These are phyloP conservation scores for Tribolium madens DNA, from an alignment of 1,140 invertebrate genomes.

Conservation along the genomic window DNA sequence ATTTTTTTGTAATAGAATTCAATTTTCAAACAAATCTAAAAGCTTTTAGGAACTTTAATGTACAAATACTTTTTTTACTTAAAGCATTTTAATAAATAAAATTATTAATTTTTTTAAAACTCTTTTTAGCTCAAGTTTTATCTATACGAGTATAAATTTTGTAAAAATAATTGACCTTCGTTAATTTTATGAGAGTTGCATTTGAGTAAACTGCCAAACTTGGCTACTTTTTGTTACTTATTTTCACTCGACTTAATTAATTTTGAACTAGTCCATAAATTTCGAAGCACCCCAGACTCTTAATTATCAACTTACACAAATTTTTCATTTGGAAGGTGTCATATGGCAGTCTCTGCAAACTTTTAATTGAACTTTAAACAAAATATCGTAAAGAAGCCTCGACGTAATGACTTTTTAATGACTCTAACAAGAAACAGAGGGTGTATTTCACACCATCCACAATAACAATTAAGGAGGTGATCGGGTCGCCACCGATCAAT, in stretches of 20 bases:
- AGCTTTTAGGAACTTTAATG: neutral
- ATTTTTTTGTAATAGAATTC: neutral
- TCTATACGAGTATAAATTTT: too few relatives aligned
- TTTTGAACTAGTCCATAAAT: conserved; percentile 7
- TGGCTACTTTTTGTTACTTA: too few relatives aligned
- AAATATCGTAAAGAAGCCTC: conserved; percentile 24
- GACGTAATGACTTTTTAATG: conserved; percentile 41
- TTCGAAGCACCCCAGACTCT: neutral
- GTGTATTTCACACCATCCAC: conserved; percentile 33
- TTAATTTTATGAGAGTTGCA: too few relatives aligned
- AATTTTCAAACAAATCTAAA: neutral
- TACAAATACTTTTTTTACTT: too few relatives aligned
- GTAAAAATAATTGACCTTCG: too few relatives aligned
- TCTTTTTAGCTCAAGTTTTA: too few relatives aligned
- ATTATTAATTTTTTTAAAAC: too few relatives aligned
- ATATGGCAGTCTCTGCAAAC: conserved; percentile 15
- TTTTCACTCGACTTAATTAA: neutral
- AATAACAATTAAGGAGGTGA: conserved; percentile 38
- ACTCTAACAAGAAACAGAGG: conserved; percentile 34
- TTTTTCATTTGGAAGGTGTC: conserved; percentile 19
- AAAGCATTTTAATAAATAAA: neutral
- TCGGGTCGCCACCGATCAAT: conserved; percentile 24
- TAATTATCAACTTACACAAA: conserved; percentile 16
- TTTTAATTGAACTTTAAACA: conserved; percentile 33
- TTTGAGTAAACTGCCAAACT: too few relatives aligned